These are phyloP conservation scores for Microtus montanus DNA, from an alignment of 2,113 vertebrate species.

Conservation along the genomic window DNA sequence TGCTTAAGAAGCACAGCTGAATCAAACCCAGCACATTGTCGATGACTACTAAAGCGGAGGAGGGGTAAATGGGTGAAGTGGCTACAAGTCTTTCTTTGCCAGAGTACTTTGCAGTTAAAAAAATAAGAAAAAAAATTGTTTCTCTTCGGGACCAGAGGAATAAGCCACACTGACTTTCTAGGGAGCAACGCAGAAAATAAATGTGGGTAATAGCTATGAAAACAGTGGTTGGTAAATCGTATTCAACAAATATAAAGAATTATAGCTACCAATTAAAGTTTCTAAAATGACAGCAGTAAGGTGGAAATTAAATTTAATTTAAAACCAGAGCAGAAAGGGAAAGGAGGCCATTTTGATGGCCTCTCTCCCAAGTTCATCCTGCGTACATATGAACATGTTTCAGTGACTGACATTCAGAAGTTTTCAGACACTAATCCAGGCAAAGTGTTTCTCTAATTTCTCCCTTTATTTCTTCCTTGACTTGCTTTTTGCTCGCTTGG, in stretches of 20 bases:
- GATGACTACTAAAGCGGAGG: neutral
- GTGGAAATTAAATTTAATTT: neutral
- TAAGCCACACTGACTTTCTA: conserved; percentile 45
- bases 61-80: neutral
- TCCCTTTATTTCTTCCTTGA: too few relatives aligned
- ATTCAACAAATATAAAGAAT: neutral
- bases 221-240: neutral
- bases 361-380: neutral
- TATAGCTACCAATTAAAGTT: neutral
- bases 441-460: neutral
- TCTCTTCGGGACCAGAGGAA: conserved; percentile 36
- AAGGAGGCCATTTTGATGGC: neutral
- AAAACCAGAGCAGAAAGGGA: neutral
- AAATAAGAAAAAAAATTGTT: neutral
- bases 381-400: neutral
- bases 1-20: conserved; percentile 36
- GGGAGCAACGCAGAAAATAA: neutral
- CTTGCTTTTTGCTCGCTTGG: conserved; percentile 20
- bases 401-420: neutral
- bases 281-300: neutral
- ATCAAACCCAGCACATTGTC: neutral
- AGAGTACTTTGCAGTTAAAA: neutral
- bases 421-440: conserved; percentile 7
- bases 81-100: neutral
- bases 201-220: neutral